Evolutionary conservation across 2,888 invertebrate species (phyloP).

Genomic region (Rhabditophanes sp.): DNA sequence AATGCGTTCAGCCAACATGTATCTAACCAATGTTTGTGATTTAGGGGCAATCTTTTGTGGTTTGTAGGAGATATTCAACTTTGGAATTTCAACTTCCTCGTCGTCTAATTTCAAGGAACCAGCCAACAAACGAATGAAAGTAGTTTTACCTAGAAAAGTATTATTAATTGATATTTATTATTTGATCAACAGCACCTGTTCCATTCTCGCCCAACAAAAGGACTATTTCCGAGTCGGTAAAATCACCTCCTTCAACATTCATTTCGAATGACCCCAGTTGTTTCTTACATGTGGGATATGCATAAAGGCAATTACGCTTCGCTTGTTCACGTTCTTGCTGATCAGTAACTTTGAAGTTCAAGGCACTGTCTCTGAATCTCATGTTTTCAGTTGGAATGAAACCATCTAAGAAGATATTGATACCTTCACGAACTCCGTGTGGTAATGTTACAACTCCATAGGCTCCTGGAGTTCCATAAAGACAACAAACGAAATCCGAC

Average conservation of each 20-base stretch:
- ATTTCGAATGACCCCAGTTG: slow-evolving; percentile 56
- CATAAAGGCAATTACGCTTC: slow-evolving; percentile 86
- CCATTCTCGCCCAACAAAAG: slow-evolving; percentile 90
- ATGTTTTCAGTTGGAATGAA: slow-evolving; percentile 98
- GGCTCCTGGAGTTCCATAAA: slow-evolving; percentile 83
- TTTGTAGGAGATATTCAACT: slow-evolving; percentile 92
- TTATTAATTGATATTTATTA: too few species aligned
- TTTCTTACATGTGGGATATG: slow-evolving; percentile 78
- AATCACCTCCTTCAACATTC: slow-evolving; percentile 70
- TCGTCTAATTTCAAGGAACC: slow-evolving; percentile 80
- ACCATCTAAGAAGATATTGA: slow-evolving; percentile 96
- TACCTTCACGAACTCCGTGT: slow-evolving; percentile 97
- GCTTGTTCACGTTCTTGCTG: slow-evolving; percentile 82
- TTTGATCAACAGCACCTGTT: too few species aligned
- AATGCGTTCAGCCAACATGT: slow-evolving; percentile 84
- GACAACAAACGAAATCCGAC: slow-evolving; percentile 93
- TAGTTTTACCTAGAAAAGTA: too few species aligned
- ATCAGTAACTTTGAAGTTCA: slow-evolving; percentile 94
- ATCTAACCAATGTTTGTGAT: slow-evolving; percentile 55
- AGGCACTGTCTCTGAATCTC: slow-evolving; percentile 76
- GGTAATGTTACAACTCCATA: slow-evolving; percentile 99
- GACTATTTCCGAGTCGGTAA: slow-evolving; percentile 96
- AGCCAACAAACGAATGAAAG: slow-evolving; percentile 81
- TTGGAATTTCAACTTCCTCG: slow-evolving; percentile 56
- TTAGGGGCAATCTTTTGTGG: slow-evolving; percentile 99